These are phyloP conservation scores for Varecia variegata DNA, from an alignment of 2,797 vertebrate species.

Conservation along the genomic window DNA sequence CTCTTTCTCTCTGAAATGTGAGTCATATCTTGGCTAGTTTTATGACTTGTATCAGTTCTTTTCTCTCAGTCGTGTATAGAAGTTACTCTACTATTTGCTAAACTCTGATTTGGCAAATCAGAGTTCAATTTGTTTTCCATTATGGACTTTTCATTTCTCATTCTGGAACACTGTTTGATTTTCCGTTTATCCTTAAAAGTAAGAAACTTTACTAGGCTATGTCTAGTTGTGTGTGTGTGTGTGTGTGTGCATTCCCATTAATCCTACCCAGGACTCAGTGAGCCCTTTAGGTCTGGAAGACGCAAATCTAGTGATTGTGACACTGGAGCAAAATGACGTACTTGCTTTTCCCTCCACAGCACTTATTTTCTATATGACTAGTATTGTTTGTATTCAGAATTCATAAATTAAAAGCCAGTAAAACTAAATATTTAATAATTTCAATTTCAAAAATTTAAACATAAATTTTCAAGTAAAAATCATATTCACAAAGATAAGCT, in stretches of 20 bases:
- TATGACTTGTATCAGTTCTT: background rate
- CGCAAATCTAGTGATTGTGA: background rate
- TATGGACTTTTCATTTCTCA: background rate
- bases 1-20: background rate
- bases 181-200: slow-evolving; percentile 5
- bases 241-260: background rate
- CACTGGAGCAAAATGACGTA: background rate
- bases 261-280: background rate
- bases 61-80: background rate
- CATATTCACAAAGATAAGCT: background rate
- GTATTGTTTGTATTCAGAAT: background rate
- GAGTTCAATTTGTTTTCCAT: background rate
- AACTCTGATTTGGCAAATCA: background rate
- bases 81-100: background rate
- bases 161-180: background rate
- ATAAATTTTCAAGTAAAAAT: background rate
- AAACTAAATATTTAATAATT: background rate
- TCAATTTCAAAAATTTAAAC: background rate
- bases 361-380: background rate
- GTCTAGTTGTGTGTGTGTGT: background rate
- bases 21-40: background rate
- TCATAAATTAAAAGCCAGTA: background rate
- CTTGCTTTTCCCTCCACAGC: background rate
- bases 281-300: background rate
- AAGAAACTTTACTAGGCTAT: background rate